phyloP scores from a whole-genome alignment of 2,888 invertebrate species.

The Scotopteryx bipunctaria region DNA sequence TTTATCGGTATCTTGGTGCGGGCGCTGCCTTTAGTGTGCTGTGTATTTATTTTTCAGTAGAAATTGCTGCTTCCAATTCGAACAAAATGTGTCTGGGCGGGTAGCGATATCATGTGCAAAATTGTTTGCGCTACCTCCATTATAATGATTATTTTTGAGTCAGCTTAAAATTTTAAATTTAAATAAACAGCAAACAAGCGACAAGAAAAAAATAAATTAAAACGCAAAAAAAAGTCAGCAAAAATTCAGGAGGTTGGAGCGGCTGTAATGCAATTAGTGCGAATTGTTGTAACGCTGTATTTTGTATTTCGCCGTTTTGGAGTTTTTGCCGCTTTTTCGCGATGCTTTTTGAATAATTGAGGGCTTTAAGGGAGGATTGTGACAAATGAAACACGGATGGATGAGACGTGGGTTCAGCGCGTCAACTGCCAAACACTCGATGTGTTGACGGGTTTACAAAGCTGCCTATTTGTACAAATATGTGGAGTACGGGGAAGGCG shows the following conservation, averaged over 20 bases:
- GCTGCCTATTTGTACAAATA: no score
- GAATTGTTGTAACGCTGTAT: slow-evolving; percentile 37
- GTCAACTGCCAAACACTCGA: neutral
- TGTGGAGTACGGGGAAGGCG: no score
- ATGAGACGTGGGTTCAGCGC: neutral
- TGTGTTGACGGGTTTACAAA: no score
- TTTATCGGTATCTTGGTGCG: no score
- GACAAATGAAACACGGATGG: slow-evolving; percentile 11
- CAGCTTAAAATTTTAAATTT: slow-evolving; percentile 28
- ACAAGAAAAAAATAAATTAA: slow-evolving; percentile 31
- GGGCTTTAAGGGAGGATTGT: neutral
- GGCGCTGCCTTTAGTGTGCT: neutral
- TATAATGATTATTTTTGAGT: slow-evolving; percentile 7
- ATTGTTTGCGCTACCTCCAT: neutral
- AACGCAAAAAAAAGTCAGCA: slow-evolving; percentile 33
- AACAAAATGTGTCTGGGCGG: no score
- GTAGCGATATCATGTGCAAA: neutral
- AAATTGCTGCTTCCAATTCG: no score
- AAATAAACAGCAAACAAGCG: slow-evolving; percentile 32
- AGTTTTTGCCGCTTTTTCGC: slow-evolving; percentile 4
- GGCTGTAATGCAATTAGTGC: slow-evolving; percentile 37
- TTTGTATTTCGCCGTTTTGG: slow-evolving; percentile 27
- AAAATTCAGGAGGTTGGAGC: slow-evolving; percentile 29
- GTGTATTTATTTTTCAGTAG: neutral
- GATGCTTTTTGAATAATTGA: slow-evolving; percentile 19